Percentiles rank a stretch among this genome's conserved stretches.
Conservation (phyloP, 2,113 vertebrate species). For the Herpetotheres cachinnans region DNA sequence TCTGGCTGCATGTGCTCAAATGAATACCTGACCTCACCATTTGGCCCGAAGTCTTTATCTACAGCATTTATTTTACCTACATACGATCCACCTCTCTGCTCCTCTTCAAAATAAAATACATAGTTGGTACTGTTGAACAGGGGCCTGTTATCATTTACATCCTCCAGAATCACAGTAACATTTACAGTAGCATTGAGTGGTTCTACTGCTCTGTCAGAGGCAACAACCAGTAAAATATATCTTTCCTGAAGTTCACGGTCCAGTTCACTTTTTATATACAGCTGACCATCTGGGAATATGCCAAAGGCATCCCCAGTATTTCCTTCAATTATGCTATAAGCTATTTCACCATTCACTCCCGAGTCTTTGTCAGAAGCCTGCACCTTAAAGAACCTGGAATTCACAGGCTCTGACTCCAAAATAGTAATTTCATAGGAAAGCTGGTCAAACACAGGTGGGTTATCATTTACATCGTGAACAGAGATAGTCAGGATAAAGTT, state of each 20-base stretch:
- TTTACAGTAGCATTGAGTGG: slow-evolving; percentile 89
- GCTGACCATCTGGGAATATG: slow-evolving; percentile 94
- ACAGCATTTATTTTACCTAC: slow-evolving; percentile 88
- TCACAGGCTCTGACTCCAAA: slow-evolving; percentile 90
- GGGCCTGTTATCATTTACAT: slow-evolving; percentile 95
- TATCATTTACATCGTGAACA: slow-evolving; percentile 96
- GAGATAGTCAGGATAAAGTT: slow-evolving; percentile 87
- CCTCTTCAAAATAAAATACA: slow-evolving; percentile 93
- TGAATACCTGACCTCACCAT: slow-evolving; percentile 90
- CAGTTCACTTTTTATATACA: slow-evolving; percentile 94
- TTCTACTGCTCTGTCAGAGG: slow-evolving; percentile 90
- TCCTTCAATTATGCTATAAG: slow-evolving; percentile 88
- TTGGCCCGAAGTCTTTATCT: slow-evolving; percentile 91
- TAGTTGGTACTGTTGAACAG: slow-evolving; percentile 97
- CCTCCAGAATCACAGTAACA: slow-evolving; percentile 89
- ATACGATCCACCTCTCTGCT: slow-evolving; percentile 84
- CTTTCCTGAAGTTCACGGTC: slow-evolving; percentile 93
- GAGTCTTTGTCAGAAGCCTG: slow-evolving; percentile 93
- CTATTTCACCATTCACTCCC: slow-evolving; percentile 91
- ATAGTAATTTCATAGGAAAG: slow-evolving; percentile 94
- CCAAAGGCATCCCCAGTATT: slow-evolving; percentile 91
- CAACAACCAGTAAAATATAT: slow-evolving; percentile 86
- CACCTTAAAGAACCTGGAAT: slow-evolving; percentile 95
- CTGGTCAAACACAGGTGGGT: slow-evolving; percentile 93
- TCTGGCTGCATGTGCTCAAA: slow-evolving; percentile 89